Percentiles rank a stretch among this genome's conserved stretches.
phyloP scores from a whole-genome alignment of 2,888 invertebrate genomes.

The Sepioteuthis lessoniana region DNA sequence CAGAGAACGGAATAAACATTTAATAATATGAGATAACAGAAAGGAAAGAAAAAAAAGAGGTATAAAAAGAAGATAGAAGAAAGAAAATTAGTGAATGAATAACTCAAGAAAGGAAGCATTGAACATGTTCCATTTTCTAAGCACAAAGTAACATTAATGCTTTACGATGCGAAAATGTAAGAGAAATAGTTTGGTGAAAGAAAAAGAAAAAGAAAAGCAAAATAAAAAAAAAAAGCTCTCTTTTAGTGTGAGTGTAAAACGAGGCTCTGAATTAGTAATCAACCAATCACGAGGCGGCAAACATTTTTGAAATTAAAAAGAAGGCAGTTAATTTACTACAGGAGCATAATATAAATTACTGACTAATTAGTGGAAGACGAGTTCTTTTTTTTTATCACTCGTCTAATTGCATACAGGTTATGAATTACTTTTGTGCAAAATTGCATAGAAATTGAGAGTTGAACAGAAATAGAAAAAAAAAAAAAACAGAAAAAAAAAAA shows the following conservation, averaged over 20 bases:
- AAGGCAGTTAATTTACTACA: constrained; percentile 33
- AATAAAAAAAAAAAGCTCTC: not conserved
- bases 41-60: not conserved
- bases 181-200: constrained; percentile 33
- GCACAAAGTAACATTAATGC: not conserved
- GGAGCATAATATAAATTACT: constrained; percentile 12
- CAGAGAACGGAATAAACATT: not conserved
- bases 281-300: constrained; percentile 20
- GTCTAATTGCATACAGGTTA: constrained; percentile 33
- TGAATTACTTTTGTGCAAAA: constrained; percentile 9
- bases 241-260: not conserved
- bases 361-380: constrained; percentile 33
- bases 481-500: not conserved
- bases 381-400: not conserved
- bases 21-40: not conserved
- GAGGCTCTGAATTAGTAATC: constrained; percentile 33
- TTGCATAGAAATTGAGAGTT: not conserved
- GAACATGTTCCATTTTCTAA: not conserved
- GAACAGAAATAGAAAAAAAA: not conserved
- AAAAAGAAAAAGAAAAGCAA: not conserved
- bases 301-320: constrained; percentile 11
- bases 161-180: not conserved
- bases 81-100: not conserved
- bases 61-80: not conserved
- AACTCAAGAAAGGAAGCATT: not conserved